These are phyloP conservation scores for Lumbricus terrestris DNA, from an alignment of 2,888 invertebrate genomes.

Conservation along the genomic window DNA sequence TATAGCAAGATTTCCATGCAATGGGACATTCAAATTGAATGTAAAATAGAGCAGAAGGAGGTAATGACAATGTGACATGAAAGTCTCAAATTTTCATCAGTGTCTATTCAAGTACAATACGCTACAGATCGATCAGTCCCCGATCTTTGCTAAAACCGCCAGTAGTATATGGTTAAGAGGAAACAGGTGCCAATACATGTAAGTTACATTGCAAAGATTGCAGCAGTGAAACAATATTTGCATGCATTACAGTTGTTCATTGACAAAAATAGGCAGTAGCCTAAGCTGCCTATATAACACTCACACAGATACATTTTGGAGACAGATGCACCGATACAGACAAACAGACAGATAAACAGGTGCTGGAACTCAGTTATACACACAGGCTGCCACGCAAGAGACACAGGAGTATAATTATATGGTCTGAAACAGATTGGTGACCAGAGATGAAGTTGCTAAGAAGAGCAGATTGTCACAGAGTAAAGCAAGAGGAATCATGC, in stretches of 20 bases:
- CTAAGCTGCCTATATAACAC: too few species aligned
- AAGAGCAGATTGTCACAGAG: not conserved
- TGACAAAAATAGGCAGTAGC: too few species aligned
- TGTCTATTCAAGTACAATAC: not conserved
- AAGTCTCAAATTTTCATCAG: not conserved
- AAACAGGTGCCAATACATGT: not conserved
- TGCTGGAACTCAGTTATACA: not conserved
- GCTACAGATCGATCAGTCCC: not conserved
- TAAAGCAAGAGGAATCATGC: not conserved
- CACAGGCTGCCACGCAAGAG: not conserved
- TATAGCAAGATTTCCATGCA: too few species aligned
- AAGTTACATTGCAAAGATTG: too few species aligned
- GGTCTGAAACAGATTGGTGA: not conserved
- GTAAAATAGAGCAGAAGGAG: too few species aligned
- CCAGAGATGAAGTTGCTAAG: not conserved
- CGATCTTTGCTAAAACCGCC: not conserved
- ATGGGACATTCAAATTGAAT: too few species aligned
- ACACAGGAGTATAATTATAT: not conserved
- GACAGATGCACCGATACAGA: not conserved
- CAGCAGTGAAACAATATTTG: too few species aligned
- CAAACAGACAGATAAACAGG: not conserved
- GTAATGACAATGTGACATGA: too few species aligned
- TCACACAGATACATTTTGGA: too few species aligned
- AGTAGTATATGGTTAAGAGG: not conserved
- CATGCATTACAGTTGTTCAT: not conserved